phyloP scores from a whole-genome alignment of 2,888 invertebrate genomes.

The Rhodophaea formosa region DNA sequence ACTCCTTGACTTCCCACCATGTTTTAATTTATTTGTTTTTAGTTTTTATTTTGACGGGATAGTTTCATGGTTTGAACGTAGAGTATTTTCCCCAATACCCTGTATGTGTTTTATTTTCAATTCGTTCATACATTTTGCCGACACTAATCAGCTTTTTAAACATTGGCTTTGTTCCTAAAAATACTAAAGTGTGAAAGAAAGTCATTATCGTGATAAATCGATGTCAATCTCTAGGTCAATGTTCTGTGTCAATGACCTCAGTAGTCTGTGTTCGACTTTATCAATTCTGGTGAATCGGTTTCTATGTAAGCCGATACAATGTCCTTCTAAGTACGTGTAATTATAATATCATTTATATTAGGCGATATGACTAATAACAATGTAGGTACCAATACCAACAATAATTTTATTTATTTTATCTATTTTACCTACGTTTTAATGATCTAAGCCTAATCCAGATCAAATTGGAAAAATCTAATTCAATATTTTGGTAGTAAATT shows the following conservation, averaged over 20 bases:
- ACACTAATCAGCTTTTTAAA: not conserved
- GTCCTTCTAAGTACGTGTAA: not conserved
- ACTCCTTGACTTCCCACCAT: too few species aligned
- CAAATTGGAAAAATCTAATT: too few species aligned
- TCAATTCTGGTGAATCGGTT: not conserved
- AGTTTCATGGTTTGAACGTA: too few species aligned
- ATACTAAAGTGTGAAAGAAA: not conserved
- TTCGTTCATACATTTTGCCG: too few species aligned
- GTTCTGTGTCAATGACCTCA: slow-evolving; percentile 9
- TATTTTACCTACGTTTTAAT: too few species aligned
- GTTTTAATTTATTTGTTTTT: too few species aligned
- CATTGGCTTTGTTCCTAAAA: not conserved
- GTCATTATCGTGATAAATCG: slow-evolving; percentile 1
- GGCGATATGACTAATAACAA: not conserved
- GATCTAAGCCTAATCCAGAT: too few species aligned
- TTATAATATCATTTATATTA: not conserved
- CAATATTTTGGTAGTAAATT: too few species aligned
- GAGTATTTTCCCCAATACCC: too few species aligned
- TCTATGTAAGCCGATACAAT: not conserved
- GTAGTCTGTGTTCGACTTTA: not conserved
- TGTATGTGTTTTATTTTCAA: too few species aligned
- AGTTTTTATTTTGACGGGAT: too few species aligned
- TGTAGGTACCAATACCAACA: not conserved
- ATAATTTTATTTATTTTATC: too few species aligned
- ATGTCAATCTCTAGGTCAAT: slow-evolving; percentile 3